Percentiles rank a stretch among this genome's conserved stretches.
Conservation (phyloP, 2,888 invertebrate species). For the Acrocyrtus sp. region DNA sequence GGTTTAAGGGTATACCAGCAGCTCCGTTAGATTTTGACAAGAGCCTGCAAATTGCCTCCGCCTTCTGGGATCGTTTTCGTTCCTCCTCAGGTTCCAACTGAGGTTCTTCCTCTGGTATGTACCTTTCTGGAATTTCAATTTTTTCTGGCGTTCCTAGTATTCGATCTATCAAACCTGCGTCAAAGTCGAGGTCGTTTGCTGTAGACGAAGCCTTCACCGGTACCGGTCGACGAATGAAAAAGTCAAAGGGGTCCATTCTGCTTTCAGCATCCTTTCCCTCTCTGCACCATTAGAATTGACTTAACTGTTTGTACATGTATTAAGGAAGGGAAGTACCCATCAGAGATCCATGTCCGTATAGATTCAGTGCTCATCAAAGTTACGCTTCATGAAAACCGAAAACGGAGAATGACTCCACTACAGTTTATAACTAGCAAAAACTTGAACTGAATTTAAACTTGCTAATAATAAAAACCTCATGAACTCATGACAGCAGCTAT, state of each 20-base stretch:
- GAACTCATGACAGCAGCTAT: too few relatives aligned
- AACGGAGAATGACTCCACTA: too few relatives aligned
- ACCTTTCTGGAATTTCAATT: slow-evolving; percentile 62
- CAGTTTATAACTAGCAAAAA: too few relatives aligned
- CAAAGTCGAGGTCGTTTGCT: slow-evolving; percentile 59
- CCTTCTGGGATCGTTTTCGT: slow-evolving; percentile 59
- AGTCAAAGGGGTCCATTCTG: slow-evolving; percentile 61
- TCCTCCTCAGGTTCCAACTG: slow-evolving; percentile 60
- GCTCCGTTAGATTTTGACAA: slow-evolving; percentile 60
- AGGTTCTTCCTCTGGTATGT: slow-evolving; percentile 60
- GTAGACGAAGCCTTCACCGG: slow-evolving; percentile 55
- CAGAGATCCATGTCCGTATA: too few relatives aligned
- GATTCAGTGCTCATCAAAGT: too few relatives aligned
- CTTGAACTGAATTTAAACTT: too few relatives aligned
- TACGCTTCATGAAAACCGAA: too few relatives aligned
- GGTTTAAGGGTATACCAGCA: slow-evolving; percentile 32
- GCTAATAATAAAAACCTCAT: too few relatives aligned
- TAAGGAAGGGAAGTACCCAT: too few relatives aligned
- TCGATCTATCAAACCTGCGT: slow-evolving; percentile 61
- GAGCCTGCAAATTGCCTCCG: slow-evolving; percentile 61
- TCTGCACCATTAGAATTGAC: too few relatives aligned
- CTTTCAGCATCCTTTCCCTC: slow-evolving; percentile 38
- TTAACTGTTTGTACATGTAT: too few relatives aligned
- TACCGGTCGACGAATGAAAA: slow-evolving; percentile 55
- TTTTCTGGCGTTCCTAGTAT: slow-evolving; percentile 62